These are phyloP conservation scores for Numenius arquata DNA, from an alignment of 2,113 vertebrate genomes.

Conservation along the genomic window DNA sequence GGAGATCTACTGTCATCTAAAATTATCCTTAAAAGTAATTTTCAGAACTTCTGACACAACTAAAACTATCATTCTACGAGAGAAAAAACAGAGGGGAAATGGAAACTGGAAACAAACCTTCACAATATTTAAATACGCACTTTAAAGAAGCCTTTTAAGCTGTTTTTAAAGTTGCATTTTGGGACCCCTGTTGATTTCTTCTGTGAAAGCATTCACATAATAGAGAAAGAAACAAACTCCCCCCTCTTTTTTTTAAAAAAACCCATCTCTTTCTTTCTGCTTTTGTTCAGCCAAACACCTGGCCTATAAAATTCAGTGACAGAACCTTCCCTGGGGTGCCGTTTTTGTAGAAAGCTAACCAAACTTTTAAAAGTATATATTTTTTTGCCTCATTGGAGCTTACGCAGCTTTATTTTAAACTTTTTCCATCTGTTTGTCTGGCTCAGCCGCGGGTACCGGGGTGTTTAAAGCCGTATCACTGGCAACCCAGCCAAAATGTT, in stretches of 20 bases:
- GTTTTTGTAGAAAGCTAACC: conserved; percentile 45
- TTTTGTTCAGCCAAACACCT: conserved; percentile 47
- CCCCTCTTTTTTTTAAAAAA: not conserved
- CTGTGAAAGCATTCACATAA: not conserved
- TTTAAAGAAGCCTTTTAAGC: not conserved
- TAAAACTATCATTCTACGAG: not conserved
- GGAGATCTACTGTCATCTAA: not conserved
- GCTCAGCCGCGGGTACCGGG: not conserved
- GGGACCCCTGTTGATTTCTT: conserved; percentile 14
- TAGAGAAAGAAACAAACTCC: not conserved
- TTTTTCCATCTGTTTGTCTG: conserved; percentile 69
- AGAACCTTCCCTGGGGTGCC: conserved; percentile 41
- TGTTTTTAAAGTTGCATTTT: not conserved
- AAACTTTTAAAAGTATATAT: conserved; percentile 18
- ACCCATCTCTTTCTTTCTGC: not conserved
- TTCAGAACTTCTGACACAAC: not conserved
- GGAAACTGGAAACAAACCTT: not conserved
- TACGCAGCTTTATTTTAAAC: conserved; percentile 58
- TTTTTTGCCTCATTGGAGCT: conserved; percentile 57
- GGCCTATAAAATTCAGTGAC: conserved; percentile 55
- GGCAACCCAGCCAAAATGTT: conserved; percentile 7
- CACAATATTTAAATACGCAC: not conserved
- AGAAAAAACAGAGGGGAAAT: not conserved
- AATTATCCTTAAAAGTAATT: not conserved
- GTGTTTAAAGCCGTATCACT: conserved; percentile 47